phyloP scores from a whole-genome alignment of 2,797 vertebrate genomes.

The Cyclopterus lumpus region DNA sequence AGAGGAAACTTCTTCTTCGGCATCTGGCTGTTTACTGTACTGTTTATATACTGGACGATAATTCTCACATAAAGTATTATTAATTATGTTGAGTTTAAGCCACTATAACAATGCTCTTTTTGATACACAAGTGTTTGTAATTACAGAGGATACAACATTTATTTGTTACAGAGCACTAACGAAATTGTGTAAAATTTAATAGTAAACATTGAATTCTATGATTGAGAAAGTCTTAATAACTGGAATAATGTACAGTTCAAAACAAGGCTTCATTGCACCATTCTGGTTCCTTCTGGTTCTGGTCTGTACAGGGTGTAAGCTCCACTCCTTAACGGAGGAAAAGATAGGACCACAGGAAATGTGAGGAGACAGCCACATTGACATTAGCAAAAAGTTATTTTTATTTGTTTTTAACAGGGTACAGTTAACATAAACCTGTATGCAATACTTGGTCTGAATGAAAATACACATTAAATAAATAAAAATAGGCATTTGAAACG shows the following conservation, averaged over 20 bases:
- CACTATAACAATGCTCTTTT: conserved; percentile 24
- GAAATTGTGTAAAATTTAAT: background rate
- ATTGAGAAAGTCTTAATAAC: background rate
- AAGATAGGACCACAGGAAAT: background rate
- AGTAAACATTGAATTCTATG: background rate
- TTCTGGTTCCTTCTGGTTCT: background rate
- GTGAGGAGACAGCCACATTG: background rate
- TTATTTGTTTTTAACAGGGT: background rate
- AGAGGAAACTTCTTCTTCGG: background rate
- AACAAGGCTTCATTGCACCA: background rate
- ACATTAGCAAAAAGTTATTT: background rate
- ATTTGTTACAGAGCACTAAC: conserved; percentile 11
- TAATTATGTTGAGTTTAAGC: background rate
- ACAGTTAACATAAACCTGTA: background rate
- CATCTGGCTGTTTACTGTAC: background rate
- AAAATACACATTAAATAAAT: conserved; percentile 16
- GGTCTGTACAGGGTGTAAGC: background rate
- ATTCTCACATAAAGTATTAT: conserved; percentile 4
- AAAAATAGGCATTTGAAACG: rapidly evolving
- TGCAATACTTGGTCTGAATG: background rate
- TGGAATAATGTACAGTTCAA: background rate
- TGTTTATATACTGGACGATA: conserved; percentile 5
- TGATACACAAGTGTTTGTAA: conserved; percentile 18
- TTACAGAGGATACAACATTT: conserved; percentile 2
- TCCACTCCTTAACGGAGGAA: background rate